Evolutionary conservation across 2,113 vertebrate species (phyloP), one percentile per base, ranked within the genome.

Genomic region (Labeo rohita): DNA sequence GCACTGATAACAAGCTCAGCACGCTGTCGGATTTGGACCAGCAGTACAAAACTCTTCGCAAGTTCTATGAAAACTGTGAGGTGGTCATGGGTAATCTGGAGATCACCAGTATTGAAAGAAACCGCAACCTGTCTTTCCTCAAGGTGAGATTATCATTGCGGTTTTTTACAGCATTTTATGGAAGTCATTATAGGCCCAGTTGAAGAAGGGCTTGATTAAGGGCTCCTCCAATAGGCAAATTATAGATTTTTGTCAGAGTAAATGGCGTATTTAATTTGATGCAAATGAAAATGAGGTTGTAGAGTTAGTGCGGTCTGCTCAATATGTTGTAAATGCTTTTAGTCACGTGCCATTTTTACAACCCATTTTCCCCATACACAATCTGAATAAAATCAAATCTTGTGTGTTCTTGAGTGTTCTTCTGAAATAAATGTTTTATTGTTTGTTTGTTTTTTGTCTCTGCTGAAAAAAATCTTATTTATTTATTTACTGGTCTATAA

Each of bases 31-130:
- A 99, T 92, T 94, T 98, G 93, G 98, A 99, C 87, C 97, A 98
- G 93, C 98, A 99, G 91, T 99, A 98, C 87, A 96, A 96, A 65
- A 97, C 97, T 47, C 93, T 99, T 83, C 97, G 96, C 91, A 99
- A 99, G 90, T 96, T 97, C 93, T 99, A 98, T 87, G 98, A 99
- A 89, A 99, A 98, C 93, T 99, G 98, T 0, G 98, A 99, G 88
- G 97, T 99, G 0, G 98, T 99, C 81, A 99, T 99, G 98, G 98
- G 98, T 56, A 99, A 99, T 91, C 92, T 99, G 93, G 98, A 99
- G 93, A 99, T 99, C 86, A 99, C 98, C 91, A 99, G 96, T 94
- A 99, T 99, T 0, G 97, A 98, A 88, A 96, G 97, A 85, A 98
- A 97, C 92, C 94, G 97, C 72, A 97, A 99, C 92, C 97, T 99